Conservation (phyloP, 2,113 vertebrate genomes). For the Callorhinus ursinus region DNA sequence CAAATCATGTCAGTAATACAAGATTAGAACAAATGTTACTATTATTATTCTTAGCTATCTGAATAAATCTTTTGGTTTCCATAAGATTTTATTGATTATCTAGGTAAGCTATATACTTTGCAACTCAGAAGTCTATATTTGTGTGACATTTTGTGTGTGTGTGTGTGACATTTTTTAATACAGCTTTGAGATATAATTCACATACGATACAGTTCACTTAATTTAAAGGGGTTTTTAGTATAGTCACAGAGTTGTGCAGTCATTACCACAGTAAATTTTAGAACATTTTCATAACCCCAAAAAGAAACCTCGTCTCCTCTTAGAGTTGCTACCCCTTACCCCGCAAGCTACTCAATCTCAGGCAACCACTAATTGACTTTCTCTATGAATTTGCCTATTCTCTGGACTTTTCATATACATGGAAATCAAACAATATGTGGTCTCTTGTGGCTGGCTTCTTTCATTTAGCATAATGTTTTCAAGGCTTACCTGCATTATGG, state of each 20-base stretch:
- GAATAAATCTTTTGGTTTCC: conserved; percentile 17
- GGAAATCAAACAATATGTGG: not conserved
- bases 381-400: not conserved
- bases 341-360: not conserved
- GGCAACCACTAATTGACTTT: not conserved
- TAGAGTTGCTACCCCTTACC: not conserved
- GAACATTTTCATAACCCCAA: not conserved
- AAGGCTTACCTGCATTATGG: not conserved
- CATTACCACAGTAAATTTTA: not conserved
- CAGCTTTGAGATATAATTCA: not conserved
- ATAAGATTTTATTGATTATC: conserved; percentile 24
- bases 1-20: not conserved
- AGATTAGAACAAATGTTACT: conserved; percentile 36
- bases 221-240: not conserved
- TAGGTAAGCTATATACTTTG: not conserved
- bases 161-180: not conserved
- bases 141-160: not conserved
- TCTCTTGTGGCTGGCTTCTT: conserved; percentile 17
- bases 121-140: not conserved
- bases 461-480: not conserved
- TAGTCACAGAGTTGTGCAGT: not conserved
- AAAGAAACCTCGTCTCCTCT: not conserved
- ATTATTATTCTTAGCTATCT: not conserved
- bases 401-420: not conserved
- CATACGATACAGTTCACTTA: not conserved